Evolutionary conservation across 2,113 vertebrate species (phyloP).

Genomic region (Ceyx margarethae): DNA sequence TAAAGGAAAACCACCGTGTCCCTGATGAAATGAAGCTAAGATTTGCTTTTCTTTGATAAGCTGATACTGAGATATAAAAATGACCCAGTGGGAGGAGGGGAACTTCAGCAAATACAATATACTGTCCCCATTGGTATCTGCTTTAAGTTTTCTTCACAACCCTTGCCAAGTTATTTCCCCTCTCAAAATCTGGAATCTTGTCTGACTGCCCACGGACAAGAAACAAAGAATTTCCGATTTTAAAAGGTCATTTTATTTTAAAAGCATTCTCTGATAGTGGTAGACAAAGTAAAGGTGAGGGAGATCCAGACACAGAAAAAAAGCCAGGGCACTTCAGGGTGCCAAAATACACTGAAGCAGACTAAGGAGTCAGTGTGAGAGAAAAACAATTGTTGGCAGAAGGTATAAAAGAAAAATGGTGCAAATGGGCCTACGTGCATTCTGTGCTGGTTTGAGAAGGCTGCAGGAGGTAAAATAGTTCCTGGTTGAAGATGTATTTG

Average conservation of each 20-base stretch:
- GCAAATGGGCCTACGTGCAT: not conserved
- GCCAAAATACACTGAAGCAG: not conserved
- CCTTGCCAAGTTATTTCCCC: conserved; percentile 37
- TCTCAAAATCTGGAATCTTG: conserved; percentile 39
- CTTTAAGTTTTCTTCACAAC: conserved; percentile 29
- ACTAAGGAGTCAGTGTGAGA: not conserved
- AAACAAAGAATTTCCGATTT: conserved; percentile 47
- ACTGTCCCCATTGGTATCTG: not conserved
- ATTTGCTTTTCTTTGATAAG: not conserved
- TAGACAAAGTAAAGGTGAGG: not conserved
- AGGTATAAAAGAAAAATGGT: not conserved
- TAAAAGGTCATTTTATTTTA: conserved; percentile 21
- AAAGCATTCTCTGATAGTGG: not conserved
- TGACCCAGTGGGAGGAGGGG: not conserved
- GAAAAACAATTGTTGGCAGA: not conserved
- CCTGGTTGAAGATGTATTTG: not conserved
- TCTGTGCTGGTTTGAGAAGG: not conserved
- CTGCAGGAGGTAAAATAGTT: not conserved
- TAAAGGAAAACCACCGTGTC: not conserved
- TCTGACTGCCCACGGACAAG: not conserved
- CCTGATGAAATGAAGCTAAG: not conserved
- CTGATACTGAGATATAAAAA: not conserved
- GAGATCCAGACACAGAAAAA: not conserved
- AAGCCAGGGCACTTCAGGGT: not conserved
- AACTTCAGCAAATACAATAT: not conserved